Conservation (phyloP, 2,888 invertebrate genomes). For the Hedya salicella region DNA sequence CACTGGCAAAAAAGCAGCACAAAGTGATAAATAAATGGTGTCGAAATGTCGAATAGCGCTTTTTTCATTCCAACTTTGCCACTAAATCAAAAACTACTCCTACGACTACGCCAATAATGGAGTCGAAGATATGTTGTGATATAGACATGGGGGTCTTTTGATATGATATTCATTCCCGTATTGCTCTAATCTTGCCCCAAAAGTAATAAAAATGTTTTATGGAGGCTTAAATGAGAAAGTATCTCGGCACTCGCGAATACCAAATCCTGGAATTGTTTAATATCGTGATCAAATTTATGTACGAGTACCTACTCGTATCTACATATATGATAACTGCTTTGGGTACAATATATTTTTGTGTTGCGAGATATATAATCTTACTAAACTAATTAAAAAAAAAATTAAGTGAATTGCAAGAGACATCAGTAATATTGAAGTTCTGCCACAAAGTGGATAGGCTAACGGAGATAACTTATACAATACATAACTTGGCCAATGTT, state of each 20-base stretch:
- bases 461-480: slow-evolving; percentile 48
- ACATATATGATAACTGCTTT: not conserved
- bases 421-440: not conserved
- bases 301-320: no score
- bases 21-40: slow-evolving; percentile 68
- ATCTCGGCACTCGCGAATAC: slow-evolving; percentile 41
- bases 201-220: slow-evolving; percentile 48
- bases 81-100: slow-evolving; percentile 70
- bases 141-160: slow-evolving; percentile 40
- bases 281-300: slow-evolving; percentile 44
- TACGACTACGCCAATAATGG: slow-evolving; percentile 47
- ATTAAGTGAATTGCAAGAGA: not conserved
- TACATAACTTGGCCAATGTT: slow-evolving; percentile 50
- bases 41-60: slow-evolving; percentile 62
- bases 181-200: slow-evolving; percentile 47
- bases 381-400: no score
- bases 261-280: slow-evolving; percentile 44
- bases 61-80: slow-evolving; percentile 66
- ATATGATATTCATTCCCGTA: slow-evolving; percentile 38
- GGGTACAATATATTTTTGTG: not conserved
- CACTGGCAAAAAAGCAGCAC: slow-evolving; percentile 55
- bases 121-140: slow-evolving; percentile 47
- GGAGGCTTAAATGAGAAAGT: slow-evolving; percentile 45
- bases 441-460: slow-evolving; percentile 13
- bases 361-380: no score